Percentiles rank a stretch among this genome's conserved stretches.
Conservation (phyloP, 2,888 invertebrate species). For the Tiphia femorata region DNA sequence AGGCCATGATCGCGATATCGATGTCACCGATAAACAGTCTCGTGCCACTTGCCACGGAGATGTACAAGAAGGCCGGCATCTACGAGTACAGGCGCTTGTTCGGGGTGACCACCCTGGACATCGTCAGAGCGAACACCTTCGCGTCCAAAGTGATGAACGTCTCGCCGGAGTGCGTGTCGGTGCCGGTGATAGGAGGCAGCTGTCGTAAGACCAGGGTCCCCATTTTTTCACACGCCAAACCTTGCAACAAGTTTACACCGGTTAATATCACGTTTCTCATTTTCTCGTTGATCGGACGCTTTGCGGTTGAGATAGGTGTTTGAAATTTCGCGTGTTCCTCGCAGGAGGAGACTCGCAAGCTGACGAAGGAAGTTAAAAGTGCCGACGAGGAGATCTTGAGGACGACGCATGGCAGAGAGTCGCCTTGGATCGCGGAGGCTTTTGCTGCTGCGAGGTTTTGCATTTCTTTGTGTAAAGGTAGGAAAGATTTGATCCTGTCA, state of each 20-base stretch:
- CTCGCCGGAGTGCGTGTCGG: slow-evolving; percentile 75
- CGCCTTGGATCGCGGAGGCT: slow-evolving; percentile 75
- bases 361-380: slow-evolving; percentile 66
- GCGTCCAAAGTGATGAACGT: slow-evolving; percentile 77
- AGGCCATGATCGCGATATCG: slow-evolving; percentile 70
- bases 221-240: slow-evolving; percentile 79
- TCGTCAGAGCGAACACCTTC: slow-evolving; percentile 82
- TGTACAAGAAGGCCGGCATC: slow-evolving; percentile 75
- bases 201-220: slow-evolving; percentile 82
- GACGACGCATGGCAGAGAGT: slow-evolving; percentile 73
- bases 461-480: slow-evolving; percentile 72
- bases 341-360: slow-evolving; percentile 69
- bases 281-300: too few species aligned
- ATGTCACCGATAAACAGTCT: slow-evolving; percentile 76
- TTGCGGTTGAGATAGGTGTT: neutral
- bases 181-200: slow-evolving; percentile 86
- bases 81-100: slow-evolving; percentile 76
- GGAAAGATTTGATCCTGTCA: neutral
- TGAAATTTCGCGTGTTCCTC: neutral
- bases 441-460: slow-evolving; percentile 76
- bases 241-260: slow-evolving; percentile 65
- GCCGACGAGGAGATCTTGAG: slow-evolving; percentile 75
- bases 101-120: slow-evolving; percentile 82
- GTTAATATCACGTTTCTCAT: too few species aligned
- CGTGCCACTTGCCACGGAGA: slow-evolving; percentile 78